Evolutionary conservation across 2,113 vertebrate species (phyloP), one percentile per base, ranked within the genome.

Genomic region (Sisor rabdophorus): DNA sequence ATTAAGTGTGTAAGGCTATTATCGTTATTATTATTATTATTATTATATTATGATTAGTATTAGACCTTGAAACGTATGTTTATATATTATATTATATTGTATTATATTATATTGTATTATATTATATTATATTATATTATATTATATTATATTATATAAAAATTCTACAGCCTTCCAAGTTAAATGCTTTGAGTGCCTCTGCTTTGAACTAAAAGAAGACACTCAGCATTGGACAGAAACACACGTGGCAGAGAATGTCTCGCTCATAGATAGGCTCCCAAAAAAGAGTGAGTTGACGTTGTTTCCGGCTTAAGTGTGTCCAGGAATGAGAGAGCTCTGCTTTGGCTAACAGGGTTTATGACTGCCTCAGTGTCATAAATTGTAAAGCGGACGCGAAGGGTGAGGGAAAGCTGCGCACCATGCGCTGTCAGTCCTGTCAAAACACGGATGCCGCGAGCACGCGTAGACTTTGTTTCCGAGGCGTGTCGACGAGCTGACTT

Each of bases 311-410:
- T 85, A 80, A 84, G 86, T 40, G 73, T 63, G 24, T 28, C 47
- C 47, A 12, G 74, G 68, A 24, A 64, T 36, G 76, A 58, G 81
- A 74, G 73, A 71, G 78, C 59, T 58, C 53, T 54, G 70, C 28
- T 75, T 55, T 78, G 36, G 71, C 72, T 60, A 80, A 69, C 22
- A 73, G 90, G 91, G 89, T 91, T 89, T 87, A 89, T 88, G 88
- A 90, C 13, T 89, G 86, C 88, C 84, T 86, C 81, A 86, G 88
- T 92, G 93, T 92, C 91, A 93, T 83, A 89, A 88, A 91, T 89
- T 88, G 84, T 73, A 84, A 80, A 55, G 28, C 24, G 17, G 74
- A 85, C 76, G 86, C 81, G 20, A 17, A 81, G 65, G 68, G 87
- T 85, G 81, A 81, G 16, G 84, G 47, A 78, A 82, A 74, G 83